A percentile compares a stretch with the other conserved stretches of the same genome.
phyloP scores from a whole-genome alignment of 2,888 invertebrate species.

The Hemaris fuciformis region DNA sequence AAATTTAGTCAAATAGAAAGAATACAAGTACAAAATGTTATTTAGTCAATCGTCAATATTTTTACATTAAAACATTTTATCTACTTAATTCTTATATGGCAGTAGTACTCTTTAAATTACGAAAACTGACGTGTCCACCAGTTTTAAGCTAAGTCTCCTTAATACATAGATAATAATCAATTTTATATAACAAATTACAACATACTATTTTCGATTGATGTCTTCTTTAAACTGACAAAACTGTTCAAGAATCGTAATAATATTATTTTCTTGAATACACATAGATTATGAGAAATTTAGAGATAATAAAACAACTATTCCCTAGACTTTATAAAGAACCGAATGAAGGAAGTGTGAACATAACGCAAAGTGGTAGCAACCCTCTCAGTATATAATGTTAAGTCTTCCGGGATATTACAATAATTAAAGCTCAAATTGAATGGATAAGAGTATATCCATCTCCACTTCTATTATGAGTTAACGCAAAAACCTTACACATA shows the following conservation, averaged over 20 bases:
- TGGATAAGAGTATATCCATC: slow-evolving; percentile 61
- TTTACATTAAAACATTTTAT: slow-evolving; percentile 71
- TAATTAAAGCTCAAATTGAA: slow-evolving; percentile 80
- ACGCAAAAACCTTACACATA: slow-evolving; percentile 58
- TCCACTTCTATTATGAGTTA: slow-evolving; percentile 50
- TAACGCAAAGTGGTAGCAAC: slow-evolving; percentile 33
- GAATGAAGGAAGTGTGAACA: slow-evolving; percentile 34
- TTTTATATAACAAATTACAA: slow-evolving; percentile 68
- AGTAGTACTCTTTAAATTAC: slow-evolving; percentile 71
- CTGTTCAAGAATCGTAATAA: slow-evolving; percentile 46
- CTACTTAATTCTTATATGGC: slow-evolving; percentile 74
- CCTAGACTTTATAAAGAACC: slow-evolving; percentile 44
- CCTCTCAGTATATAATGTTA: slow-evolving; percentile 42
- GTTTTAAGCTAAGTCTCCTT: slow-evolving; percentile 62
- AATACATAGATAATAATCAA: slow-evolving; percentile 57
- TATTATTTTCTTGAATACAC: slow-evolving; percentile 48
- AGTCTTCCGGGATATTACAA: slow-evolving; percentile 71
- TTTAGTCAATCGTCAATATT: slow-evolving; percentile 56
- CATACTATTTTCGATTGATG: slow-evolving; percentile 57
- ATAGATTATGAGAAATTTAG: slow-evolving; percentile 52
- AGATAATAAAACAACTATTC: slow-evolving; percentile 48
- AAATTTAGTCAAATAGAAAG: slow-evolving; percentile 45
- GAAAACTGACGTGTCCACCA: slow-evolving; percentile 59
- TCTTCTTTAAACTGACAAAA: slow-evolving; percentile 41
- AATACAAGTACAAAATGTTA: slow-evolving; percentile 69